Conservation (phyloP, 2,888 invertebrate genomes). For the Caenorhabditis angaria region DNA sequence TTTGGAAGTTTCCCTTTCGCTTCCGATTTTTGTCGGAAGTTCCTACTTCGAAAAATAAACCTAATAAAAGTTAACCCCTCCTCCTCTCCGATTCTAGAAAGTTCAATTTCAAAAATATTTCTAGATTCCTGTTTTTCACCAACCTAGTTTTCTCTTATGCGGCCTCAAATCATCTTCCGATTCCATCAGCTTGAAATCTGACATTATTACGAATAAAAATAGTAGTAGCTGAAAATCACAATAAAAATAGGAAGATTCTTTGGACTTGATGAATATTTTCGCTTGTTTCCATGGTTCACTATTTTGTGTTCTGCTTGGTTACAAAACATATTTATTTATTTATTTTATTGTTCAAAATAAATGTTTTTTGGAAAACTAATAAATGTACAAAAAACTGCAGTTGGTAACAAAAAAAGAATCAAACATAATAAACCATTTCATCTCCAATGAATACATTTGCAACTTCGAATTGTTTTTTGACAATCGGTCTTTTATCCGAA, state of each 20-base stretch:
- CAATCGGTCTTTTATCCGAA: slow-evolving; percentile 11
- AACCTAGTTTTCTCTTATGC: background rate
- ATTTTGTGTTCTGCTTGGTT: background rate
- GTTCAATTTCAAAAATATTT: background rate
- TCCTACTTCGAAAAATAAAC: no score
- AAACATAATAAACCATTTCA: slow-evolving; percentile 43
- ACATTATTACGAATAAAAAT: background rate
- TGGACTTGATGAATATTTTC: background rate
- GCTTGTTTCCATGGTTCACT: background rate
- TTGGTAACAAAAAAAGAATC: slow-evolving; percentile 3
- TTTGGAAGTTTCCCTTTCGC: no score
- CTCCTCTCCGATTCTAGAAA: no score
- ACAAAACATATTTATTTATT: background rate
- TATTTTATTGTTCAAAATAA: no score
- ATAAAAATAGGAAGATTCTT: background rate
- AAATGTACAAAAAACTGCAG: background rate
- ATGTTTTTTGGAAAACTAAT: no score
- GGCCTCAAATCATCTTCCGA: slow-evolving; percentile 1
- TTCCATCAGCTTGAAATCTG: background rate
- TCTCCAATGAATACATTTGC: slow-evolving; percentile 36
- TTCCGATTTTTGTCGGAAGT: no score
- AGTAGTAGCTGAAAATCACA: no score
- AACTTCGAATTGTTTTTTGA: slow-evolving; percentile 42
- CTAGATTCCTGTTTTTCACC: background rate
- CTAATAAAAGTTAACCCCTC: no score